These are phyloP conservation scores for Vicugna pacos DNA, from an alignment of 2,113 vertebrate species.

Conservation along the genomic window DNA sequence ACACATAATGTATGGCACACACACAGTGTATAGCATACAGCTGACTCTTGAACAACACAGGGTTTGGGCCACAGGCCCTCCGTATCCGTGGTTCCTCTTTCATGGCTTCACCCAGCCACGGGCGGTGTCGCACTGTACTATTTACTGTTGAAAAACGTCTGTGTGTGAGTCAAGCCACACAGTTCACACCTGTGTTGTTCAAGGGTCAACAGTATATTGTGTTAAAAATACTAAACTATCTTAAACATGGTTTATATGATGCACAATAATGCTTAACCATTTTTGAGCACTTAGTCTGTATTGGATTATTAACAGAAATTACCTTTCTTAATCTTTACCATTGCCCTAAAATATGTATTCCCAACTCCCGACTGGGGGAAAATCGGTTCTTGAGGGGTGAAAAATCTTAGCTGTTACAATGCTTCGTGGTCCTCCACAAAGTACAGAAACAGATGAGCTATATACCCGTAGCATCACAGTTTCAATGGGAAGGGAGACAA, in stretches of 20 bases:
- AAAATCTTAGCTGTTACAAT: background rate
- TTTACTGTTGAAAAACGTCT: background rate
- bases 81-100: background rate
- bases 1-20: background rate
- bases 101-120: background rate
- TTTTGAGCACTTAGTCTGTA: background rate
- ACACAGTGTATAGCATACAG: fast-evolving
- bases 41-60: background rate
- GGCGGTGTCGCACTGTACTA: fast-evolving
- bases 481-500: background rate
- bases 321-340: background rate
- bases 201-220: background rate
- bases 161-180: background rate
- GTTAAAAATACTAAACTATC: background rate
- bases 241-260: background rate
- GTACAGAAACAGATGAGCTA: background rate
- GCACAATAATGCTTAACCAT: background rate
- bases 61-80: background rate
- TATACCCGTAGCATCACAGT: background rate
- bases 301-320: background rate
- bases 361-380: background rate
- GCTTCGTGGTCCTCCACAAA: background rate
- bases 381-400: background rate
- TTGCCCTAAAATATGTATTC: background rate
- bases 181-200: background rate